These are phyloP conservation scores for Xiphophorus hellerii DNA, from an alignment of 2,113 vertebrate species.

Conservation along the genomic window DNA sequence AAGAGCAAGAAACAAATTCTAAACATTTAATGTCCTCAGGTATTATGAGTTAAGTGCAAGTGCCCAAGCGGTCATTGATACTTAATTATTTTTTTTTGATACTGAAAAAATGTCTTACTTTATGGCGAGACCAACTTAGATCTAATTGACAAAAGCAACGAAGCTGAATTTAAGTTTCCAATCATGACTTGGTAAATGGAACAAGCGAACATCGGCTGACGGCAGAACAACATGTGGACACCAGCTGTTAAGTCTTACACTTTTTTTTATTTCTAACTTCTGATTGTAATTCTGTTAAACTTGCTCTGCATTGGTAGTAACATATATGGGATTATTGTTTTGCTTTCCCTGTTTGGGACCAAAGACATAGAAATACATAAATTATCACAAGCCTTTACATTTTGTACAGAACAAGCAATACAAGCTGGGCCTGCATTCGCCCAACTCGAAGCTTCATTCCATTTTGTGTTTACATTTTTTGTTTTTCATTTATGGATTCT, in stretches of 20 bases:
- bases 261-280: not conserved
- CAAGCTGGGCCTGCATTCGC: conserved; percentile 12
- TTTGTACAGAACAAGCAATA: conserved; percentile 18
- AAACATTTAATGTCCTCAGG: conserved; percentile 51
- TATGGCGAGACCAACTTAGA: conserved; percentile 15
- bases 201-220: conserved; percentile 3
- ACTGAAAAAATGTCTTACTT: conserved; percentile 8
- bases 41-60: not conserved
- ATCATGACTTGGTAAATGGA: conserved; percentile 10
- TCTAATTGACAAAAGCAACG: conserved; percentile 8
- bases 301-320: conserved; percentile 33
- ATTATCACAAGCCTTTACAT: conserved; percentile 51
- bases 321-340: conserved; percentile 2
- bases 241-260: conserved; percentile 17
- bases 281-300: conserved; percentile 38
- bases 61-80: not conserved
- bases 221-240: conserved; percentile 8
- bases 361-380: conserved; percentile 11
- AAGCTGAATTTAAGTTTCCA: conserved; percentile 22
- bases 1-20: conserved; percentile 8
- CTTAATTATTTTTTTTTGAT: not conserved
- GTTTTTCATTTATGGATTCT: conserved; percentile 41
- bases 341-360: conserved; percentile 36
- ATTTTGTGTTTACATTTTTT: conserved; percentile 59
- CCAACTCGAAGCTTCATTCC: conserved; percentile 28